A percentile compares a stretch with the other conserved stretches of the same genome.
Conservation (phyloP, 1,140 invertebrate species). For the Linepithema humile region DNA sequence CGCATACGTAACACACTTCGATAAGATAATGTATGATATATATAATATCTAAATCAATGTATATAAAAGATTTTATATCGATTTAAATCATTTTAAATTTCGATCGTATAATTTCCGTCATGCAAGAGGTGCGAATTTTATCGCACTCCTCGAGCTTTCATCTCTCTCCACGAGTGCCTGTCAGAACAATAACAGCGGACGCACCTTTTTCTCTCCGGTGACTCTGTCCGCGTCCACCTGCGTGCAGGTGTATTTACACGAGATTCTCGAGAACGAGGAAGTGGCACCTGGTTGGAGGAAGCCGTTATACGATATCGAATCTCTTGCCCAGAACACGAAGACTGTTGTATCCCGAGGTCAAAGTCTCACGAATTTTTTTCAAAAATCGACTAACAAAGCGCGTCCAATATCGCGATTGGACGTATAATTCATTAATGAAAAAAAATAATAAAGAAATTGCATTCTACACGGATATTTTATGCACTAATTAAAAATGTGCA, state of each 20-base stretch:
- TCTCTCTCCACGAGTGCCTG: not conserved
- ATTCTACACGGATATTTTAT: not conserved
- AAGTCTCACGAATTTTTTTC: slow-evolving; percentile 10
- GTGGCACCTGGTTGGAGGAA: slow-evolving; percentile 75
- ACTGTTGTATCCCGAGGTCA: slow-evolving; percentile 51
- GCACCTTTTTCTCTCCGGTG: slow-evolving; percentile 21
- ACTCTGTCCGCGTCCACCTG: slow-evolving; percentile 60
- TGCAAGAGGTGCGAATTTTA: not conserved
- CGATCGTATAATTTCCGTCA: not conserved
- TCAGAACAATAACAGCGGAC: slow-evolving; percentile 23
- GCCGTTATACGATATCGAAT: slow-evolving; percentile 74
- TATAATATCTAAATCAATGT: not conserved
- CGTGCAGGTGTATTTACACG: slow-evolving; percentile 72
- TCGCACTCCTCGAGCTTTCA: not conserved
- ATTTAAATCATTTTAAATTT: not conserved
- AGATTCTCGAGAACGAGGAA: slow-evolving; percentile 76
- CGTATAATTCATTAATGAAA: not conserved
- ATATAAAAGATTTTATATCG: not conserved
- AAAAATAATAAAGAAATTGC: not conserved
- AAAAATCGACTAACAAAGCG: not conserved
- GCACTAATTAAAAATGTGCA: not conserved
- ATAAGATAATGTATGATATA: too few relatives aligned
- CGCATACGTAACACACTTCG: not conserved
- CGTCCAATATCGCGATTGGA: not conserved
- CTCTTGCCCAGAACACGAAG: slow-evolving; percentile 53